Evolutionary conservation across 2,888 invertebrate genomes (phyloP).

Genomic region (Agrypnus murinus): DNA sequence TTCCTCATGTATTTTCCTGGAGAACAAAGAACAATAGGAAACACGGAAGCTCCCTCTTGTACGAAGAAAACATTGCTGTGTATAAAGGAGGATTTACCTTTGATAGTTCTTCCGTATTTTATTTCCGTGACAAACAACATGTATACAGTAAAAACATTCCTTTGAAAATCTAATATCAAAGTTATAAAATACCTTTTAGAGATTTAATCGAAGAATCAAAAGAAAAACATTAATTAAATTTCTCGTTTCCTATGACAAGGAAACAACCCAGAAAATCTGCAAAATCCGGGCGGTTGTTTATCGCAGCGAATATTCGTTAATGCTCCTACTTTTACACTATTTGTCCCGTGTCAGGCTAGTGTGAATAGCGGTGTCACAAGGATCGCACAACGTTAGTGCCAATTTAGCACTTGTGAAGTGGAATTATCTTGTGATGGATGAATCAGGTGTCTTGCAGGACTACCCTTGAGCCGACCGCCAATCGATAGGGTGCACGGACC

Average conservation of each 20-base stretch:
- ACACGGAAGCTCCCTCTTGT: too few relatives aligned
- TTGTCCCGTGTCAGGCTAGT: conserved; percentile 20
- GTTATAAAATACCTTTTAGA: background rate
- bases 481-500: conserved; percentile 42
- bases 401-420: conserved; percentile 40
- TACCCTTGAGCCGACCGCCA: conserved; percentile 37
- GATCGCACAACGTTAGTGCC: conserved; percentile 32
- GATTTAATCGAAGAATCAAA: background rate
- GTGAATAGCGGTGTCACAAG: conserved; percentile 25
- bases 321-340: conserved; percentile 20
- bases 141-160: background rate
- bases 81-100: background rate
- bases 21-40: too few relatives aligned
- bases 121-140: background rate
- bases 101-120: conserved; percentile 7
- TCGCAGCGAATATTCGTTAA: conserved; percentile 6
- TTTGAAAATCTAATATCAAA: background rate
- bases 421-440: conserved; percentile 53
- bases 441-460: conserved; percentile 48
- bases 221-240: conserved; percentile 1
- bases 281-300: background rate
- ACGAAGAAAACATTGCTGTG: too few relatives aligned
- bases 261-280: background rate
- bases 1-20: too few relatives aligned
- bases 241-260: background rate